Evolutionary conservation across 2,113 vertebrate species (phyloP), one percentile per base, ranked within the genome.

Genomic region (Solenodon paradoxus): DNA sequence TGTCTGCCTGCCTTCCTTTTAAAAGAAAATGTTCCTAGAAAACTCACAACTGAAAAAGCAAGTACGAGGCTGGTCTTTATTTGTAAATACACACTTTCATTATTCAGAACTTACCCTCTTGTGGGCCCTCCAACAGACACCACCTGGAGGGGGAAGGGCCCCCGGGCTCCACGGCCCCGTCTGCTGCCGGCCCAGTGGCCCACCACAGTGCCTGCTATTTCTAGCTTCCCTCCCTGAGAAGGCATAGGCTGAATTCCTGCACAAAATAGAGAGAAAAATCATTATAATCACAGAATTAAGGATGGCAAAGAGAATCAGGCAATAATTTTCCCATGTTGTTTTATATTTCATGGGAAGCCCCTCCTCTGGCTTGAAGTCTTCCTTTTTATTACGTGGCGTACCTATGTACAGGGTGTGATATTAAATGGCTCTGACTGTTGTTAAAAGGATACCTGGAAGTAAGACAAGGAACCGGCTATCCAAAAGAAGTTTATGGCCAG

Each of bases 181-280:
- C 99, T 99, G 95, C 98, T 99, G 91, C 99, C 99, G 19, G 99
- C 99, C 99, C 99, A 99, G 16, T 99, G 99, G 96, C 99, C 99
- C 38, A 99, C 99, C 91, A 99, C 99, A 2, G 99, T 99, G 97
- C 99, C 99, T 19, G 99, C 99, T 75, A 99, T 99, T 98, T 99
- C 99, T 97, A 99, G 98, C 97, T 99, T 99, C 97, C 99, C 99
- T 97, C 99, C 99, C 98, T 99, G 99, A 97, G 99, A 99, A 96
- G 99, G 98, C 96, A 99, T 99, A 95, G 99, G 98, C 98, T 99
- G 99, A 97, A 99, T 98, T 97, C 99, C 99, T 99, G 96, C 97
- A 98, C 19, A 95, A n/a, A 97, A 97, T 8, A 72, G 24, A 40
- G 35, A 16, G 8, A 40, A 19, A 94, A 68, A 80, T 90, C 85